Percentiles rank a stretch among this genome's conserved stretches.
These are phyloP conservation scores for Dorcus parallelipipedus DNA, from an alignment of 2,888 invertebrate species.

Conservation along the genomic window DNA sequence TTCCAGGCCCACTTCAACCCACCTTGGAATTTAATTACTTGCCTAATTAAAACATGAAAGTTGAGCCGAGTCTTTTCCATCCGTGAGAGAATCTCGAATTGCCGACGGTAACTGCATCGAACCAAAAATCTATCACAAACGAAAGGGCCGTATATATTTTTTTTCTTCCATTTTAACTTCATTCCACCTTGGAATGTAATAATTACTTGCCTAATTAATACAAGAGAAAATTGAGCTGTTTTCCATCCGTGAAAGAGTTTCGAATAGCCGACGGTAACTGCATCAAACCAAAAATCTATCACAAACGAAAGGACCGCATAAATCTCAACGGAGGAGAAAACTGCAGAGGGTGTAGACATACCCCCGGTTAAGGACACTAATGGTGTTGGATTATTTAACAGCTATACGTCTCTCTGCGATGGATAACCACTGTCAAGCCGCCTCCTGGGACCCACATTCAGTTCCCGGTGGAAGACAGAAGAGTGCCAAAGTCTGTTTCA, in stretches of 20 bases:
- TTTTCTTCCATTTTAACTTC: too few species aligned
- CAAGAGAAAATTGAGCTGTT: too few species aligned
- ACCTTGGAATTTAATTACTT: too few species aligned
- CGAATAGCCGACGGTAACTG: not conserved
- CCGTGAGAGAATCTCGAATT: too few species aligned
- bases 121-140: conserved; percentile 3
- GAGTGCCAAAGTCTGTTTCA: conserved; percentile 19
- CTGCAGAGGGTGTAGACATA: conserved; percentile 26
- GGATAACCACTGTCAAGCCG: conserved; percentile 47
- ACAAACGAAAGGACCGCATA: conserved; percentile 18
- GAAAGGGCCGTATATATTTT: conserved; percentile 14
- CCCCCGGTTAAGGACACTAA: conserved; percentile 40
- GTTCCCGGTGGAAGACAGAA: conserved; percentile 14
- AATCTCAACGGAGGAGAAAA: conserved; percentile 39
- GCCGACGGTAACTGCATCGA: conserved; percentile 1
- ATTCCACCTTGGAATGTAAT: too few species aligned
- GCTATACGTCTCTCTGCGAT: conserved; percentile 45
- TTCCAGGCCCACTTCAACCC: too few species aligned
- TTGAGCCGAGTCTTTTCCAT: too few species aligned
- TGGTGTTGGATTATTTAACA: conserved; percentile 51
- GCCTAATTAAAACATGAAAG: too few species aligned
- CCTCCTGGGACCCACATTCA: conserved; percentile 20
- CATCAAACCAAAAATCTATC: conserved; percentile 6
- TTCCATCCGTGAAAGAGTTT: too few species aligned
- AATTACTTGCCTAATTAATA: too few species aligned